Base-by-base conservation (phyloP, 2,113 vertebrate genomes). In the Oryzias melastigma region DNA sequence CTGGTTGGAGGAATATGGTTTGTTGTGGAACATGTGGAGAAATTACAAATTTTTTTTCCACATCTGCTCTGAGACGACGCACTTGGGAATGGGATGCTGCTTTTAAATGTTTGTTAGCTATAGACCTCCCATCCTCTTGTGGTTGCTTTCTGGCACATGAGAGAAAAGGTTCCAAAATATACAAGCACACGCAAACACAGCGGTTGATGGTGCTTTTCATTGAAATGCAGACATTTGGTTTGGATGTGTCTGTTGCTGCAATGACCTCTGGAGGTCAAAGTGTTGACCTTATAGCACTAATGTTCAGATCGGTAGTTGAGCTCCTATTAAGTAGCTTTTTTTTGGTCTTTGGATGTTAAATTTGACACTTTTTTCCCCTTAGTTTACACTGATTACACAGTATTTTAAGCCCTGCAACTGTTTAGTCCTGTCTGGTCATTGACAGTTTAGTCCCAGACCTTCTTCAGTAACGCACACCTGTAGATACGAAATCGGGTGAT, bases 11-110 rank as follows among this genome's bases (percentile, higher is more conserved):
- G 62, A 74, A 85, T 78, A 64, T 43, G 72, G 81, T 77, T 85
- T 84, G 75, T 82, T 87, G 78, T 85, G 74, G 80, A 85, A 72
- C 55, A 63, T 75, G 83, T 80, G 75, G 74, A 68, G 71, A 81
- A 77, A 52, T 78, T 58, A 87, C 68, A 55, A 52, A 80, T 78
- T 72, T 78, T 72, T 84, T 88, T 88, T 88, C 84, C 84, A 87
- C 87, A 87, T 87, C 81, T 88, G 82, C 61, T 84, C 61, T 68
- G 15, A 64, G 73, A 78, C 46, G 18, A 55, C 16, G 53, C 72
- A 78, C 63, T 59, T 60, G 80, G 78, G 72, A 84, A 61, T 71
- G 73, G 77, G 72, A 74, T 65, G 63, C 71, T 62, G 74, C 54
- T 75, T 62, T 73, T 71, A 81, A 19, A 72, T 83, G 82, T 87